Base-by-base conservation (phyloP, 2,888 invertebrate species). In the Acleris laterana region DNA sequence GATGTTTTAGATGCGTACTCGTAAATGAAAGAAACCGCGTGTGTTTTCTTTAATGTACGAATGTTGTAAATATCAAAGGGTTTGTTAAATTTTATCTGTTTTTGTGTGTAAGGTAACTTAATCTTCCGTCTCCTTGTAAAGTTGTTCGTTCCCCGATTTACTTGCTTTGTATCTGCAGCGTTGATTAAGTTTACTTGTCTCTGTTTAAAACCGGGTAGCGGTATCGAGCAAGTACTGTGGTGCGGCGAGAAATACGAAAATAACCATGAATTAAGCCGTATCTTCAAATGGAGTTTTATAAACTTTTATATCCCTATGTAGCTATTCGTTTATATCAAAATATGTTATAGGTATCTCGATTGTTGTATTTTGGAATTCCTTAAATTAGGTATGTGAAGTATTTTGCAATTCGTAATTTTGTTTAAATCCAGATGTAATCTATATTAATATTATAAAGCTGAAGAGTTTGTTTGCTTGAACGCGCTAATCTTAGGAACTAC, bases 121-220 rank as follows among this genome's bases (percentile, higher is more conserved):
- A 65, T 65, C 60, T 55, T 53, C 53, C 49, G 46, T 32, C 53
- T 63, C 48, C 58, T 55, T 53, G 49, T 50, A 7, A 17, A 53
- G 52, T 62, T 55, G 55, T 53, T 20, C 53, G n/a, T 16, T 38
- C 20, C 25, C 44, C 20, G 53, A 55, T 44, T 28, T n/a, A 42
- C 55, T 60, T 46, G 64, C 53, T 59, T 64, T 59, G 59, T 53
- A 51, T 46, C 22, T 59, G 53, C 22, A n/a, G 19, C 51, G 60
- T 49, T 65, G 64, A 65, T 65, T 65, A 60, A 65, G 64, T 60
- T 60, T 60, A 50, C 50, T 57, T 46, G 59, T 44, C 32, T 58
- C 59, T 53, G 53, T 42, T 64, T 52, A 7, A 56, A 58, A 51
- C 58, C 49, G 53, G 59, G 53, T 58, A 64, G 53, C 50, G 20